These are phyloP conservation scores for Heliconius nattereri DNA, from an alignment of 1,140 invertebrate species.

Conservation along the genomic window DNA sequence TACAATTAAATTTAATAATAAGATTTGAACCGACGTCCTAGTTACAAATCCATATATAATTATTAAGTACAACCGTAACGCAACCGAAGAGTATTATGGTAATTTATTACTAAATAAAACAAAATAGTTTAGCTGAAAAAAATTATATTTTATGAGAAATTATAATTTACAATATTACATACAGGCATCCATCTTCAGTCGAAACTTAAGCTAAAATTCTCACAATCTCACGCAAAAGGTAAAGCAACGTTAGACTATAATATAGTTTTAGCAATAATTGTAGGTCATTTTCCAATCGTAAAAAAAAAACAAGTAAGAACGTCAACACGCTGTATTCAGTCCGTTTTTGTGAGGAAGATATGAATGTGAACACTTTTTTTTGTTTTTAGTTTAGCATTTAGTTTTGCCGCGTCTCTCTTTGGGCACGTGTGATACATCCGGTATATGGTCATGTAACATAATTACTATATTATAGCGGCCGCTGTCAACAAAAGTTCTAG, in stretches of 20 bases:
- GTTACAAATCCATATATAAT: too few species aligned
- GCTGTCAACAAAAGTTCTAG: too few species aligned
- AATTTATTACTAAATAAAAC: conserved; percentile 54
- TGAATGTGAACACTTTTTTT: conserved; percentile 32
- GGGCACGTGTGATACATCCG: conserved; percentile 29
- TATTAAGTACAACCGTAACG: too few species aligned
- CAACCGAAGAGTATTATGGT: neutral
- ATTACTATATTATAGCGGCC: too few species aligned
- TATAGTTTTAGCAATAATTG: conserved; percentile 80
- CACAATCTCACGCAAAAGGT: conserved; percentile 82
- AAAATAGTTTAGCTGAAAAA: conserved; percentile 79
- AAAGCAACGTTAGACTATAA: conserved; percentile 83
- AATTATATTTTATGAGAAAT: conserved; percentile 84
- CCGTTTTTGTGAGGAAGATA: conserved; percentile 63
- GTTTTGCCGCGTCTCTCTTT: conserved; percentile 25
- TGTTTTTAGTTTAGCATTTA: conserved; percentile 9
- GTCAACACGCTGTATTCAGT: conserved; percentile 69
- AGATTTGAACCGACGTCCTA: too few species aligned
- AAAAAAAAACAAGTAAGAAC: conserved; percentile 71
- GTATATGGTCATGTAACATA: neutral
- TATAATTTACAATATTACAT: conserved; percentile 83
- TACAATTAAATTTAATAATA: too few species aligned
- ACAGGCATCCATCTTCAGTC: conserved; percentile 82
- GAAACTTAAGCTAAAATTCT: conserved; percentile 82
- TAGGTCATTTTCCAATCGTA: conserved; percentile 76